phyloP scores from a whole-genome alignment of 2,113 vertebrate genomes.

The Ailurus styani region DNA sequence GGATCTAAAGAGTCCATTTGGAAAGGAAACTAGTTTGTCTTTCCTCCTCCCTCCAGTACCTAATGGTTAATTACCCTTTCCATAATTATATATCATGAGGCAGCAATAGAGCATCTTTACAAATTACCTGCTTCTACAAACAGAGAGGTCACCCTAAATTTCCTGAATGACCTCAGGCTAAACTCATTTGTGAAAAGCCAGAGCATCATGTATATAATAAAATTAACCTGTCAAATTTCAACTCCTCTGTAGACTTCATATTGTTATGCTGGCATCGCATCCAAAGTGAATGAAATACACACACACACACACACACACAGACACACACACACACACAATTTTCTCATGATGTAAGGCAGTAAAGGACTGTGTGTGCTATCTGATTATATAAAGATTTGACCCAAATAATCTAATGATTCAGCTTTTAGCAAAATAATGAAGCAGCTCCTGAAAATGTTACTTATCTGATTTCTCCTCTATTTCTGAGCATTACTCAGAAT shows the following conservation, averaged over 20 bases:
- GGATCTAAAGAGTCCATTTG: background rate
- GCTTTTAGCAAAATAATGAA: constrained; percentile 35
- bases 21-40: background rate
- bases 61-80: background rate
- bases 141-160: background rate
- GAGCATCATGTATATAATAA: background rate
- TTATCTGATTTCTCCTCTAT: constrained; percentile 10
- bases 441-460: background rate
- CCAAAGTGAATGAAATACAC: background rate
- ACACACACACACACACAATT: background rate
- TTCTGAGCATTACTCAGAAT: background rate
- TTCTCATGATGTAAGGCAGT: background rate
- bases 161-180: constrained; percentile 3
- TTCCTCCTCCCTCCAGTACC: background rate
- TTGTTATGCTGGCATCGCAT: background rate
- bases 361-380: background rate
- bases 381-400: background rate
- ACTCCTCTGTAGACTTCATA: background rate
- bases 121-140: constrained; percentile 26
- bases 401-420: constrained; percentile 12
- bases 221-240: background rate
- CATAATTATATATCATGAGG: background rate
- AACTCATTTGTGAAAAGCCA: constrained; percentile 15
- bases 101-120: background rate
- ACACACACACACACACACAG: background rate